Percentiles rank a stretch among this genome's conserved stretches.
phyloP scores from a whole-genome alignment of 2,888 invertebrate genomes.

The Odontocolon sp. region DNA sequence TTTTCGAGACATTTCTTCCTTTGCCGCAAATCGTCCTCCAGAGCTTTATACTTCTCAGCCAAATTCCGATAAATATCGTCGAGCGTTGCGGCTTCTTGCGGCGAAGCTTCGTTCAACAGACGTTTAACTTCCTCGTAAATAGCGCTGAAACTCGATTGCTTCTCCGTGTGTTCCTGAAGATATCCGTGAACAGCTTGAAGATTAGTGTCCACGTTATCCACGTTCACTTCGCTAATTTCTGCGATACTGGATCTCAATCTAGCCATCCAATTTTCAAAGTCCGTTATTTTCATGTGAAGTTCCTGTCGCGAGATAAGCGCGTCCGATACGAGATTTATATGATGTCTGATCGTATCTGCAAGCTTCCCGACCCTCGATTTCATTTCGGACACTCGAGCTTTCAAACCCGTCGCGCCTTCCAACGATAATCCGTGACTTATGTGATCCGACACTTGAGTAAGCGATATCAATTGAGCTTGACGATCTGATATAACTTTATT shows the following conservation, averaged over 20 bases:
- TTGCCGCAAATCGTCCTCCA: slow-evolving; percentile 88
- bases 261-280: slow-evolving; percentile 91
- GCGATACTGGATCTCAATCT: slow-evolving; percentile 87
- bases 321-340: slow-evolving; percentile 91
- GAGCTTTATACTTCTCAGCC: slow-evolving; percentile 88
- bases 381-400: slow-evolving; percentile 87
- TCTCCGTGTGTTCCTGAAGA: slow-evolving; percentile 92
- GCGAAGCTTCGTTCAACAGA: slow-evolving; percentile 86
- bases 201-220: slow-evolving; percentile 90
- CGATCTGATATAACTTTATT: slow-evolving; percentile 93
- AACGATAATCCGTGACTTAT: slow-evolving; percentile 89
- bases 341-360: slow-evolving; percentile 88
- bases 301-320: slow-evolving; percentile 92
- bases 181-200: slow-evolving; percentile 90
- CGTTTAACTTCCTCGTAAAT: slow-evolving; percentile 93
- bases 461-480: slow-evolving; percentile 89
- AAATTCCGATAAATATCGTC: slow-evolving; percentile 89
- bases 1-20: slow-evolving; percentile 89
- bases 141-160: slow-evolving; percentile 88
- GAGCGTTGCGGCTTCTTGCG: slow-evolving; percentile 88
- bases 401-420: slow-evolving; percentile 88
- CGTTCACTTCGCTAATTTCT: slow-evolving; percentile 90
- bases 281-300: slow-evolving; percentile 89
- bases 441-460: slow-evolving; percentile 91
- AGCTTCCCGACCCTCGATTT: slow-evolving; percentile 89